Evolutionary conservation across 1,140 invertebrate genomes (phyloP).

Genomic region (Lepeophtheirus salmonis): DNA sequence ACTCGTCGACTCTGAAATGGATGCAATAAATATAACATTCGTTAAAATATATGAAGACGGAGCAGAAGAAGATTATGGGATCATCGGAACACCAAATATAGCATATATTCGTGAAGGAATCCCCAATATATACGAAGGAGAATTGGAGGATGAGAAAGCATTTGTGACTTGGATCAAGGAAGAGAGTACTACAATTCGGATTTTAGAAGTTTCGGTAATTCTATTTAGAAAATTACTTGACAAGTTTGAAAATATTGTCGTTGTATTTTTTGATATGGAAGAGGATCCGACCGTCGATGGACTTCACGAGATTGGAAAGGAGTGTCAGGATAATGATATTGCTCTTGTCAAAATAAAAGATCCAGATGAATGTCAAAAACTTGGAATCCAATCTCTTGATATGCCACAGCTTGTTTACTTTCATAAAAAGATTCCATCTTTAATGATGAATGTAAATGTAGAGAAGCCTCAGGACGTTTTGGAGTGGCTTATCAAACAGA

Average conservation of each 20-base stretch:
- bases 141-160: not conserved
- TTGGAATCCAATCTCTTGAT: constrained; percentile 57
- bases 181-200: constrained; percentile 1
- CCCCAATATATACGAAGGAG: constrained; percentile 45
- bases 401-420: constrained; percentile 62
- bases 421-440: constrained; percentile 67
- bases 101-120: constrained; percentile 79
- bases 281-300: constrained; percentile 7
- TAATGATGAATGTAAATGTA: constrained; percentile 51
- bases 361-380: constrained; percentile 65
- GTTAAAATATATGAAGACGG: constrained; percentile 78
- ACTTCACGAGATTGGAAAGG: constrained; percentile 6
- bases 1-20: constrained; percentile 78
- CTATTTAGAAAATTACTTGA: constrained; percentile 4
- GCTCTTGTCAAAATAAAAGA: constrained; percentile 42
- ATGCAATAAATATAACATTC: constrained; percentile 79
- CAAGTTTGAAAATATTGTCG: constrained; percentile 14
- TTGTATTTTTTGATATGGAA: constrained; percentile 14
- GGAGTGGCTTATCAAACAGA: constrained; percentile 68
- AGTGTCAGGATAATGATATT: constrained; percentile 15
- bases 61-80: constrained; percentile 64
- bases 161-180: constrained; percentile 4
- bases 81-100: constrained; percentile 61
- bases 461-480: constrained; percentile 77
- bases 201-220: constrained; percentile 11